Evolutionary conservation across 2,113 vertebrate genomes (phyloP), one percentile per base, ranked within the genome.

Genomic region (Eretmochelys imbricata): DNA sequence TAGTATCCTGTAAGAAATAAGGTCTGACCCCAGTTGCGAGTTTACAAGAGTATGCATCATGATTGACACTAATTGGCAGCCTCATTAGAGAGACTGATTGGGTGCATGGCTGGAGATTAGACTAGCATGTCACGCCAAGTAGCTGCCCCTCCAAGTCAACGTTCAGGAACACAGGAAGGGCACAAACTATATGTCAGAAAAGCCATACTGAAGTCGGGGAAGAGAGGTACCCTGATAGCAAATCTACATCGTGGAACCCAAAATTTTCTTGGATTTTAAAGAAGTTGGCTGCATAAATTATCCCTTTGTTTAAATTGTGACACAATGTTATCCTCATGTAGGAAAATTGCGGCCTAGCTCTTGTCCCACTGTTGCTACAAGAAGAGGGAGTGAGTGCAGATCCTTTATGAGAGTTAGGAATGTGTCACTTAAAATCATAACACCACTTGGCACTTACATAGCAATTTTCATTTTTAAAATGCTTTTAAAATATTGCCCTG

Each of bases 401-500:
- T 69, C 14, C 62, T 65, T 65, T 6, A 42, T 91, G 90, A 92
- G 72, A 10, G 13, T 6, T 88, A 90, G 42, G 87, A 94, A 94
- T 88, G 51, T 78, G 53, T n/a, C 62, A 76, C 87, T 96, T 91
- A 50, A 87, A 94, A 83, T 84, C 13, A 24, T 62, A 94, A 90
- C 87, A 95, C 92, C 59, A 95, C 91, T 48, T 79, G 85, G 78
- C 78, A 92, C 55, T 78, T 84, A 35, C 88, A 84, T 20, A 93
- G 87, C 17, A 89, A 89, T 91, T 85, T 76, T 20, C 59, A 42
- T 38, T 81, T 95, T 91, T 92, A 94, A 80, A 80, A 88, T 65
- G 91, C 49, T 50, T 89, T 76, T 93, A 93, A 88, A 69, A 91
- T 65, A 93, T 50, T 84, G 92, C 80, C 25, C 82, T 88, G 90